Evolutionary conservation across 2,797 vertebrate species (phyloP).

Genomic region (Cyclopterus lumpus): DNA sequence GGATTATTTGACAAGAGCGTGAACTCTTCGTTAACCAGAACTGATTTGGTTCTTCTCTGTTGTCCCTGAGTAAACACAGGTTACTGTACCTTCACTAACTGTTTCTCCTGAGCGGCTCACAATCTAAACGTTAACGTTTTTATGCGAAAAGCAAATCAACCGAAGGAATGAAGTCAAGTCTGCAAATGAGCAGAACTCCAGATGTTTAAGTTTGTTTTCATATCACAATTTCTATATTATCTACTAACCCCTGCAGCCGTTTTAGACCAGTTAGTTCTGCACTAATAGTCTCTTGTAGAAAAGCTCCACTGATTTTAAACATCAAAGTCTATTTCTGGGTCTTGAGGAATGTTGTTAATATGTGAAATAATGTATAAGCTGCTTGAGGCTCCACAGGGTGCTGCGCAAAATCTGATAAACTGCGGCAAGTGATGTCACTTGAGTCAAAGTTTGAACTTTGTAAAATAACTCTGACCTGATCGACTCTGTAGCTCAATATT

Average conservation of each 20-base stretch:
- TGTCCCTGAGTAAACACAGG: conserved; percentile 49
- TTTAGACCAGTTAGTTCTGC: not conserved
- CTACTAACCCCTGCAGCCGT: not conserved
- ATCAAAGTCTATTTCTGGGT: not conserved
- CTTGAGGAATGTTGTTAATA: not conserved
- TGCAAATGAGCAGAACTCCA: conserved; percentile 10
- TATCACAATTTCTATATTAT: not conserved
- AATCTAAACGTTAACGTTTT: not conserved
- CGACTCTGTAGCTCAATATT: no score
- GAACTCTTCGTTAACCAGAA: conserved; percentile 62
- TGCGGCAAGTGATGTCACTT: not conserved
- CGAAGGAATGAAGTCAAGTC: conserved; percentile 10
- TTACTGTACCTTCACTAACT: conserved; percentile 16
- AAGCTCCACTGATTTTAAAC: not conserved
- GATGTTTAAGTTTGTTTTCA: conserved; percentile 19
- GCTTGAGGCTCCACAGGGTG: not conserved
- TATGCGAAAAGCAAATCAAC: conserved; percentile 6
- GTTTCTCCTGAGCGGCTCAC: conserved; percentile 24
- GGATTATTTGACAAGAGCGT: conserved; percentile 41
- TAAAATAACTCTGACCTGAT: no score
- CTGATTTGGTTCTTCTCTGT: conserved; percentile 27
- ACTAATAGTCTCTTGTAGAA: not conserved
- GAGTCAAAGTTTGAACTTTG: no score
- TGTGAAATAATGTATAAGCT: not conserved
- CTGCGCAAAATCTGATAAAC: not conserved